Conservation (phyloP, 35 echinoderm and acorn worm genomes). For the Heliocidaris erythrogramma region DNA sequence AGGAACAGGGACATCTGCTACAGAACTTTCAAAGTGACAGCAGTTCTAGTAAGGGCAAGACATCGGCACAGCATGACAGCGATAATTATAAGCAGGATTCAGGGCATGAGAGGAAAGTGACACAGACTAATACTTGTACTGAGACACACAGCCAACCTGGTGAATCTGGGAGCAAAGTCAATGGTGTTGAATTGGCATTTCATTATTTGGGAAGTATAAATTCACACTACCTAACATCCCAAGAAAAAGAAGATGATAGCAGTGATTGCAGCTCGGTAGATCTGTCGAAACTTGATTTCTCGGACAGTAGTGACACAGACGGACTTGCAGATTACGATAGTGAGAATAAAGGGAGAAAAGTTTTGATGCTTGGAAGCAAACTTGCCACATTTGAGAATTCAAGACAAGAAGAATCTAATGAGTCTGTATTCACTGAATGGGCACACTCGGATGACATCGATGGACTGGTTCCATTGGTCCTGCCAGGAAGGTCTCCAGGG, state of each 20-base stretch:
- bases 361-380: background rate
- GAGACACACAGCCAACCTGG: background rate
- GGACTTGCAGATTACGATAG: background rate
- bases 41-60: background rate
- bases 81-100: background rate
- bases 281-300: constrained; percentile 20
- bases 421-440: background rate
- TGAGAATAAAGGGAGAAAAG: background rate
- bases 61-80: background rate
- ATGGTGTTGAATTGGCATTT: background rate
- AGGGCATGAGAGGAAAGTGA: background rate
- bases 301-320: background rate
- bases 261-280: constrained; percentile 27
- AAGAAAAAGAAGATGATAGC: background rate
- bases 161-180: background rate
- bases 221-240: background rate
- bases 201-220: constrained; percentile 24
- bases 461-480: constrained; percentile 9
- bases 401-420: background rate
- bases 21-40: background rate
- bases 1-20: background rate
- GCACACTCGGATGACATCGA: background rate
- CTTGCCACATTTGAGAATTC: background rate
- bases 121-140: background rate
- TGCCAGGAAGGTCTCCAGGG: background rate